These are phyloP conservation scores for Tyria jacobaeae DNA, from an alignment of 2,888 invertebrate species.

Conservation along the genomic window DNA sequence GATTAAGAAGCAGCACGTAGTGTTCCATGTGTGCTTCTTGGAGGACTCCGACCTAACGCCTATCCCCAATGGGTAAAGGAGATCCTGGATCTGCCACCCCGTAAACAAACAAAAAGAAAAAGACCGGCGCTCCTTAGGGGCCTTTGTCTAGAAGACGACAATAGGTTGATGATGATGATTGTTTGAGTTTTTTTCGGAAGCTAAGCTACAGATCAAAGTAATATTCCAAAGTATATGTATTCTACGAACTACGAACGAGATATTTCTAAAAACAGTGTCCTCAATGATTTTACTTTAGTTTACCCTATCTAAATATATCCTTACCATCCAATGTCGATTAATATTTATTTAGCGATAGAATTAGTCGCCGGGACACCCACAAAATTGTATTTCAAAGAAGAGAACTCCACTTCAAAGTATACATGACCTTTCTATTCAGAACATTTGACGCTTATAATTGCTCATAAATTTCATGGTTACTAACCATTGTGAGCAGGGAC, in stretches of 20 bases:
- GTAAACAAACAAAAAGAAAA: no score
- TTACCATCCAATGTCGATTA: neutral
- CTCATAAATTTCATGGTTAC: slow-evolving; percentile 40
- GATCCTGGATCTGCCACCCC: no score
- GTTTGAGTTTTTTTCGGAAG: no score
- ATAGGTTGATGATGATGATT: no score
- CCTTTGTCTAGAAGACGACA: no score
- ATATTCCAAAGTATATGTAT: neutral
- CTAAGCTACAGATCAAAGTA: neutral
- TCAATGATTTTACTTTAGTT: neutral
- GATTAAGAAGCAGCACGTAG: no score
- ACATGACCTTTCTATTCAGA: slow-evolving; percentile 27
- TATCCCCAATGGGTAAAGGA: no score
- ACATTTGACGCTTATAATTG: slow-evolving; percentile 34
- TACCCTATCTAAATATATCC: neutral
- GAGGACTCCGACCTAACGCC: no score
- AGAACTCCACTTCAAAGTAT: slow-evolving; percentile 10
- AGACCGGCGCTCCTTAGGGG: no score
- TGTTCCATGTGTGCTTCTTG: no score
- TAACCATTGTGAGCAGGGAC: slow-evolving; percentile 35
- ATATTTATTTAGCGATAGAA: slow-evolving; percentile 19
- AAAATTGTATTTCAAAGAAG: slow-evolving; percentile 27
- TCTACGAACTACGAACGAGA: no score
- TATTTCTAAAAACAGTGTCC: neutral
- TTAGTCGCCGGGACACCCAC: slow-evolving; percentile 23